These are phyloP conservation scores for Anastrepha obliqua DNA, from an alignment of 1,140 invertebrate species.

Conservation along the genomic window DNA sequence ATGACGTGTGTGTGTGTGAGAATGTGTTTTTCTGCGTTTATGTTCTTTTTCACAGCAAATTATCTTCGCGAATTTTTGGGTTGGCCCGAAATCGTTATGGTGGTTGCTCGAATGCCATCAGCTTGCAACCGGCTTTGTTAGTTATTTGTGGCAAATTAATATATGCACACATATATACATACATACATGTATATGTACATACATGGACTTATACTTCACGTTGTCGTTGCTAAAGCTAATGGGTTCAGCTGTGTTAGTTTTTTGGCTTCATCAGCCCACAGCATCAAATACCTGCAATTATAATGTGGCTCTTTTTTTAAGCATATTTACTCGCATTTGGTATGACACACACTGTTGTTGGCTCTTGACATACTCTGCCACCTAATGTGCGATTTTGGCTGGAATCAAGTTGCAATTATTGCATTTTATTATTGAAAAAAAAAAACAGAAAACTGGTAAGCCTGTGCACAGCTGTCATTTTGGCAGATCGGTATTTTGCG, in stretches of 20 bases:
- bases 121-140: not conserved
- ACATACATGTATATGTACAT: not conserved
- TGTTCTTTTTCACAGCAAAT: not conserved
- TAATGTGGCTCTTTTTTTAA: not conserved
- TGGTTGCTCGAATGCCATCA: constrained; percentile 4
- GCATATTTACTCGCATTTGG: not conserved
- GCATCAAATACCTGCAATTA: constrained; percentile 13
- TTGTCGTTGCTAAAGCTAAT: not conserved
- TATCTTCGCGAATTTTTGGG: constrained; percentile 3
- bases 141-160: constrained; percentile 6
- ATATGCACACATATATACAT: not conserved
- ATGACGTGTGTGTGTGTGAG: not conserved
- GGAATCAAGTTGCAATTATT: not conserved
- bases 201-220: no score
- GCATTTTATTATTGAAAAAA: not conserved
- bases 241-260: not conserved
- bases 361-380: not conserved
- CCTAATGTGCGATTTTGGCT: not conserved
- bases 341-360: not conserved
- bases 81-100: not conserved
- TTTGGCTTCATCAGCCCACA: not conserved
- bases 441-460: not conserved
- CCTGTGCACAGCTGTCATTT: constrained; percentile 2
- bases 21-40: not conserved
- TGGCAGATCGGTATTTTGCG: constrained; percentile 8